Base-by-base conservation (phyloP, 2,888 invertebrate genomes). In the Metellina segmentata region DNA sequence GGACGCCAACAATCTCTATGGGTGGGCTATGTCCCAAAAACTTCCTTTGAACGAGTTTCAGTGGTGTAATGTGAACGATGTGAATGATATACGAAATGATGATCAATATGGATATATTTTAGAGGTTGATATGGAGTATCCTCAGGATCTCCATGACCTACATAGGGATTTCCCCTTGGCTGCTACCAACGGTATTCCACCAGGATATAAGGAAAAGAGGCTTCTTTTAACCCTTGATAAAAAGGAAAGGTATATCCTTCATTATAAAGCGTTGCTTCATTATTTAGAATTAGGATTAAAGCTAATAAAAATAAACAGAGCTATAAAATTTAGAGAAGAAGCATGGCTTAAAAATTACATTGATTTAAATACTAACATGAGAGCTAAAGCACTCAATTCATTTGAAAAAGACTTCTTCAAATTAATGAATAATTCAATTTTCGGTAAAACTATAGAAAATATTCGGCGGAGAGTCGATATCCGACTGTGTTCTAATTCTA, bases 391-490 rank as follows among this genome's bases (percentile, higher is more conserved):
- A 93, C 94, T 93, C 89, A 94, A 93, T 92, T 94, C 94, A 81
- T 95, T 94, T 94, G 94, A 94, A 86, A 94, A 95, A 94, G 94
- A 94, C 90, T 94, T 95, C 83, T 95, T 94, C 81, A 94, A 94
- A 92, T 86, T 94, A 4, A 94, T 94, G 94, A 94, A 94, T 89
- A 94, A 94, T 89, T 81, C 93, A 34, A 94, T 94, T 8, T 95
- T 94, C 93, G 94, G 94, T 8, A 94, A 95, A 92, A 94, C 94
- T 16, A 94, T 95, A 93, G 94, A 94, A 90, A 94, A 94, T 93
- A 93, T 94, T 69, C 83, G 94, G 85, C 94, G 94, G 52, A 90
- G 94, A 91, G 93, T 93, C 13, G 93, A 94, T 86, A 93, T 95
- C 2, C 83, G 91, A 61, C 61, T 94, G 19, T 92, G 89, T 9